Base-by-base conservation (phyloP, 1,140 invertebrate species). In the Tetramorium simillimum region DNA sequence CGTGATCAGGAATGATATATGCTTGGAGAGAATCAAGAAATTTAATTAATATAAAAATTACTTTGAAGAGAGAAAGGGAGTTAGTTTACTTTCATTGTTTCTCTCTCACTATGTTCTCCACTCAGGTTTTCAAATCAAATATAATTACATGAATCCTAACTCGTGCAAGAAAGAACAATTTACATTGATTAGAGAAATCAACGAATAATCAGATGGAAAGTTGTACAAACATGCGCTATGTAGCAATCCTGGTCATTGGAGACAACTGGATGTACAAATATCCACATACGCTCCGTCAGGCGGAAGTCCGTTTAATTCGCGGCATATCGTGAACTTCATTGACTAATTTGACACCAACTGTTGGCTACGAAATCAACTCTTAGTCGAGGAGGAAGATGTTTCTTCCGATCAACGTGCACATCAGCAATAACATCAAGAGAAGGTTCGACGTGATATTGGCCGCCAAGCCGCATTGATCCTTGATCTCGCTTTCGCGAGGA, bases 401-500 rank as follows among this genome's bases (percentile, higher is more conserved):
- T 14, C 12, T 73, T 60, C 28, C 12, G 18, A 12, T 3, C 14
- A 84, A 12, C 21, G n/a, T 14, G 21, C 53, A 69, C 16, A 24
- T 69, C 16, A 86, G 40, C 24, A 62, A 6, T 7, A 78, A 40
- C 6, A 84, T 56, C 9, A 94, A 28, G 7, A 93, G 72, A 16
- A 80, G 72, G 73, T 93, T 93, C 3, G 93, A 88, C n/a, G 67
- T 28, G 6, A 89, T 53, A 24, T 70, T 89, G 2, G 91, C 76
- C 2, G 93, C 95, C 0, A 87, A 67, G 3, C 95, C 95, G 73
- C 95, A 95, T 10, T 94, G 92, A 56, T 95, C 93, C 76, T 94
- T 95, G 73, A 95, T 95, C 70, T 95, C 94, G 75, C 96, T 96
- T 93, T 97, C 97, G 89, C 97, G 96, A 33, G 96, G 95, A 94